Base-by-base conservation (phyloP, 2,113 vertebrate genomes). In the Nothobranchius furzeri region DNA sequence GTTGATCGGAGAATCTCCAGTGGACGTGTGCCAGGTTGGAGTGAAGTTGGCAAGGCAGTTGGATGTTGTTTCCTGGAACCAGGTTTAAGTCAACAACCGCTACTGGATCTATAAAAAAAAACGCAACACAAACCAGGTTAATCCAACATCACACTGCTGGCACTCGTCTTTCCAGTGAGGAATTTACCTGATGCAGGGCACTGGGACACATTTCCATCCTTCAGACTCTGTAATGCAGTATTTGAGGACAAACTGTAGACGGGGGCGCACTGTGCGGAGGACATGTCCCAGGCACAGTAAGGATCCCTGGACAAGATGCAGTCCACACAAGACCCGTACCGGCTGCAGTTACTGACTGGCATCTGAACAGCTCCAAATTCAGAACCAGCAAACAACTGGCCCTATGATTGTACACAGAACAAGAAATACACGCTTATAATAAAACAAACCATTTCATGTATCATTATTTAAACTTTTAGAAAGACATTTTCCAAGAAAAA, bases 261-360 rank as follows among this genome's bases (percentile, higher is more conserved):
- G 0, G 30, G 64, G 40, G 89, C 65, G 61, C 94, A 93, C 0
- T 2, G 11, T 0, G n/a, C 0, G 1, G 70, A 2, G 2, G 58
- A 6, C 6, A 35, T 50, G 55, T 90, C 78, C 93, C 94, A 94
- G 0, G 79, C 88, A 0, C 94, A 94, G 84, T 93, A 93, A 0
- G 93, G 94, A 58, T 94, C 93, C 56, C 93, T 78, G 4, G 94
- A 90, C 74, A 94, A 63, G 70, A 95, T 7, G 12, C 94, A 94
- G 78, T 94, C 93, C 64, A 75, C 61, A 76, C 94, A 94, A 1
- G 56, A 35, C 45, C 51, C 5, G 25, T 93, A 87, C 1, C 48
- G 88, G 50, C 70, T 77, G 78, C 94, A 95, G 70, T 82, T 75
- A 2, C 90, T 87, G 48, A 92, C 54, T 0, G 92, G 92, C 48